Percentiles rank a stretch among this genome's conserved stretches.
Conservation (phyloP, 2,797 vertebrate genomes). For the Sphenodon punctatus region DNA sequence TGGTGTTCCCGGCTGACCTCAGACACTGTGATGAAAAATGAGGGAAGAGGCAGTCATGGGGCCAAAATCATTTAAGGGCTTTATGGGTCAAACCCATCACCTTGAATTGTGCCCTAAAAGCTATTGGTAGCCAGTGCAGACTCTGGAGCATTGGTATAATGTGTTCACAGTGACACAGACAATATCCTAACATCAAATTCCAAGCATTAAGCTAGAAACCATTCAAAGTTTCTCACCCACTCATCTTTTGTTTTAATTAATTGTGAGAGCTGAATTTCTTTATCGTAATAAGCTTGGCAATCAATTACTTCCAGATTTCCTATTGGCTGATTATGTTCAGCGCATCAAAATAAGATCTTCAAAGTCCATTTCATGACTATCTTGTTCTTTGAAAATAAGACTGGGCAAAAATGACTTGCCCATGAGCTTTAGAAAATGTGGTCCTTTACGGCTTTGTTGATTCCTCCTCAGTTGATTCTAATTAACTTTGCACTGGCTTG, state of each 20-base stretch:
- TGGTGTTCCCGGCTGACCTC: too few relatives aligned
- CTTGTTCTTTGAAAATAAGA: slow-evolving; percentile 15
- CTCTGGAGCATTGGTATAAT: too few relatives aligned
- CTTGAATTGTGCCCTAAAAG: too few relatives aligned
- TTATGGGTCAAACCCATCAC: too few relatives aligned
- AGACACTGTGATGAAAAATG: too few relatives aligned
- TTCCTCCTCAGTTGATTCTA: slow-evolving; percentile 14
- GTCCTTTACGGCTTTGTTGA: neutral
- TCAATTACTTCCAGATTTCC: neutral
- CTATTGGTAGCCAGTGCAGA: too few relatives aligned
- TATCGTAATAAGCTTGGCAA: slow-evolving; percentile 8
- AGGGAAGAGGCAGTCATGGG: too few relatives aligned
- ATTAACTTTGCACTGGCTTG: slow-evolving; percentile 40
- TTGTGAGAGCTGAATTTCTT: neutral
- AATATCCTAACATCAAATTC: neutral
- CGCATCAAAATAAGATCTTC: neutral
- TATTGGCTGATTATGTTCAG: neutral
- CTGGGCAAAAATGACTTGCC: neutral
- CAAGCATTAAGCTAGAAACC: neutral
- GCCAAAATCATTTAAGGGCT: too few relatives aligned
- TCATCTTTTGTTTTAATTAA: neutral
- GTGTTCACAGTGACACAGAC: too few relatives aligned
- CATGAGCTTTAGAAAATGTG: neutral
- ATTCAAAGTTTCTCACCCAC: neutral
- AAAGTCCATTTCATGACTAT: neutral